Evolutionary conservation across 1,140 invertebrate genomes (phyloP), one percentile per base, ranked within the genome.

Genomic region (Orius laevigatus): DNA sequence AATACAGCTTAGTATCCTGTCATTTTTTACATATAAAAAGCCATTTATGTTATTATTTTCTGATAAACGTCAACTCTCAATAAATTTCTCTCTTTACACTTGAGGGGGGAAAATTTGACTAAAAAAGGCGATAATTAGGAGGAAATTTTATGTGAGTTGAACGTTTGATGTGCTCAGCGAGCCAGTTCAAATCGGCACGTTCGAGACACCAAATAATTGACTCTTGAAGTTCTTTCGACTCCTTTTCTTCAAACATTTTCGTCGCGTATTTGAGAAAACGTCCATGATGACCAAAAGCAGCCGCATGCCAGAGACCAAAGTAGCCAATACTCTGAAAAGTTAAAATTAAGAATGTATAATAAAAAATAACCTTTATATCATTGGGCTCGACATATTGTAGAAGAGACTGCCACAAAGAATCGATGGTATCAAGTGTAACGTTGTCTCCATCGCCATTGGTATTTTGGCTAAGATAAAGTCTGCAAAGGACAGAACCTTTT

Each of bases 251-350:
- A 38, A 76, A 70, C 52, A 81, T 71, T 60, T 84, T 84, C 16
- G 69, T 59, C 8, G 91, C 62, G 45, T 82, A 70, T 63, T 87
- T 88, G 38, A 87, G 60, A 43, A 84, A 77, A 46, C 81, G 74
- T 0, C 86, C 89, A 65, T 81, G 84, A 45, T 90, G 82, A 54
- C 74, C 68, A 56, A 82, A 67, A 5, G 78, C 71, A 56, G 79
- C 73, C 11, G 82, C 78, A 62, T 94, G 84, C 76, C 83, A 87
- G 25, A 89, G 66, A 4, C 75, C 72, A 58, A 92, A 84, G 16
- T 54, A 55, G 4, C 48, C 49, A 3, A 51, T 48, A 25, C 19
- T 48, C 54, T 60, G 42, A 5, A 55, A 54, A 38, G 6, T 12
- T 12, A 48, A 3, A 18, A 36, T 5, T 19, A 14, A 43, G 11